phyloP scores from a whole-genome alignment of 2,888 invertebrate species.

The Tolmerus cingulatus region DNA sequence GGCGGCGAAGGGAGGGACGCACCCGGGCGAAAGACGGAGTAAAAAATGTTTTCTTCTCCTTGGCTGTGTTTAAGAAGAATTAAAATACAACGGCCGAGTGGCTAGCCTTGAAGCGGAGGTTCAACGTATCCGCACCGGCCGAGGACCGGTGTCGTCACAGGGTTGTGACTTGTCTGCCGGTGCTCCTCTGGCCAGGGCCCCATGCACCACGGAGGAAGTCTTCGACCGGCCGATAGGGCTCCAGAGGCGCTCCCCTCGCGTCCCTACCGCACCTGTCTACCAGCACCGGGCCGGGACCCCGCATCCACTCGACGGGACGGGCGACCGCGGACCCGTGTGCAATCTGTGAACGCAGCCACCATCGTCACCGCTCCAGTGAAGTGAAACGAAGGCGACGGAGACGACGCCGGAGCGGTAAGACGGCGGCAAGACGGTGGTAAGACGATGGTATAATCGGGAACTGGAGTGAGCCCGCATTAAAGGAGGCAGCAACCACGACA shows the following conservation, averaged over 20 bases:
- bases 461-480: constrained; percentile 11
- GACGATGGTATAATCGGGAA: constrained; percentile 5
- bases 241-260: not conserved
- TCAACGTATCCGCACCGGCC: constrained; percentile 23
- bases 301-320: not conserved
- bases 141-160: constrained; percentile 32
- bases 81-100: constrained; percentile 36
- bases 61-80: not conserved
- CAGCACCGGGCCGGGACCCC: constrained; percentile 42
- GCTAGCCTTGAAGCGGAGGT: constrained; percentile 41
- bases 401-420: not conserved
- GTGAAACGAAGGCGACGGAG: not conserved
- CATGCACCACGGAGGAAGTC: not conserved
- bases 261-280: constrained; percentile 10
- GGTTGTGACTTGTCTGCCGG: not conserved
- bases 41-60: not conserved
- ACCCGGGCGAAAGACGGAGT: not conserved
- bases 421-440: not conserved
- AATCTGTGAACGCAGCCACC: constrained; percentile 37
- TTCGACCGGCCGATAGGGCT: not conserved
- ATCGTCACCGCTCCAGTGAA: constrained; percentile 6
- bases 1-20: not conserved
- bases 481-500: constrained; percentile 6
- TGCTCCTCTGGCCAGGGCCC: not conserved
- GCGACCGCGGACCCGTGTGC: constrained; percentile 37